Conservation (phyloP, 2,113 vertebrate species). For the Athene noctua region DNA sequence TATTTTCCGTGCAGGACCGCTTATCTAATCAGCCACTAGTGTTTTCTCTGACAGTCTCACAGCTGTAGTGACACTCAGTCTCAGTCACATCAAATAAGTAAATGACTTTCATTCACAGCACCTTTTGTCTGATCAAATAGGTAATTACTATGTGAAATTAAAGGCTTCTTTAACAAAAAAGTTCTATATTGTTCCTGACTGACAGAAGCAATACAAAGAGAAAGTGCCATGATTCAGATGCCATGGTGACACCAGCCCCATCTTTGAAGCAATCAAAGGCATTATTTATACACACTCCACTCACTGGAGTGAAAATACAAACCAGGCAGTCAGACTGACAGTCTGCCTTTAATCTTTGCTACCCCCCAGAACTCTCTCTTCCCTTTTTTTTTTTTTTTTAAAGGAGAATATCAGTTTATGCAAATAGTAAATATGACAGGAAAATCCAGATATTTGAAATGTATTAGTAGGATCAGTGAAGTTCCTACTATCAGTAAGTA, state of each 20-base stretch:
- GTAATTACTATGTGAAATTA: slow-evolving; percentile 72
- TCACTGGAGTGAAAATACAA: slow-evolving; percentile 39
- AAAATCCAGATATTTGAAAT: not conserved
- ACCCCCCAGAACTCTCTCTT: not conserved
- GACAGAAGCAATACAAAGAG: slow-evolving; percentile 61
- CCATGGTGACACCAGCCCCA: slow-evolving; percentile 30
- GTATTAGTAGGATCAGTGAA: not conserved
- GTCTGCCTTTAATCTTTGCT: slow-evolving; percentile 60
- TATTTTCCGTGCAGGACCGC: not conserved
- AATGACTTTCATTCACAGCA: slow-evolving; percentile 65
- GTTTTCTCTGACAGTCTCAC: slow-evolving; percentile 55
- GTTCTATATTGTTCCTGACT: slow-evolving; percentile 66
- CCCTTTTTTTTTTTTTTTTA: not conserved
- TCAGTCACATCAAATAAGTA: slow-evolving; percentile 64
- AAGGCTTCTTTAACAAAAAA: slow-evolving; percentile 68
- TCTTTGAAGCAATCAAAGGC: slow-evolving; percentile 65
- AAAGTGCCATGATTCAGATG: slow-evolving; percentile 19
- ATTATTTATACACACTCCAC: slow-evolving; percentile 51
- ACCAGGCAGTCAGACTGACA: slow-evolving; percentile 57
- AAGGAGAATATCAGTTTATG: not conserved
- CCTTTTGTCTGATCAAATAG: slow-evolving; percentile 76
- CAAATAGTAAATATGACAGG: slow-evolving; percentile 10
- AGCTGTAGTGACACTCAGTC: slow-evolving; percentile 64
- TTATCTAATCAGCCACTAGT: slow-evolving; percentile 59
- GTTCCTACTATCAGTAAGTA: not conserved